Base-by-base conservation (phyloP, 2,113 vertebrate species). In the Rhabdornis inornatus region DNA sequence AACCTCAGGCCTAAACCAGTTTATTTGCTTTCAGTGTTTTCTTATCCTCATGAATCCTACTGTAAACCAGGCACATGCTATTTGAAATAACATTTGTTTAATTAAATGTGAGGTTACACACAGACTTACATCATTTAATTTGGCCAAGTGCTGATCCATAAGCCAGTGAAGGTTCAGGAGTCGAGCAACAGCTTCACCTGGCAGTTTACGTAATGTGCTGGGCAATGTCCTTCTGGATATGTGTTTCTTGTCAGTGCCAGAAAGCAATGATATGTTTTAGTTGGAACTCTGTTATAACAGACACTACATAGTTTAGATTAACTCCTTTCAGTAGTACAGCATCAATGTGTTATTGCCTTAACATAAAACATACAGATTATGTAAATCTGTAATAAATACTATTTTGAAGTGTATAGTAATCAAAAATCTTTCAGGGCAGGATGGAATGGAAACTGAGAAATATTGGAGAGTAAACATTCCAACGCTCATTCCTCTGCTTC, bases 351-450 rank as follows among this genome's bases (percentile, higher is more conserved):
- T 95, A 91, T 89, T 92, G 96, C 93, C 96, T 91, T 96, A 89
- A 94, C 79, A 92, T 91, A 95, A 96, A 85, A 92, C 96, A 94
- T 91, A 87, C 94, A 96, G 95, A 96, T 97, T 95, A 95, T 94
- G 92, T 96, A 97, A 97, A 97, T 96, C 90, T 96, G 95, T 96
- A 97, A 95, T 96, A 96, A 96, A 97, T 96, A 95, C 92, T 95
- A 97, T 96, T 96, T 97, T 96, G 95, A 97, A 94, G 96, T 96
- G 96, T 95, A 95, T 95, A 95, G 97, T 95, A 96, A 97, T 96
- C 94, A 97, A 95, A 97, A 97, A 97, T 95, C 90, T 97, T 96
- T 94, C 94, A 96, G 88, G 90, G 95, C 96, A 97, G 93, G 94
- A 95, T 92, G 93, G 95, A 92, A 88, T 94, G 91, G 97, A 96